Evolutionary conservation across 2,113 vertebrate species (phyloP).

Genomic region (Bolborhynchus lineola): DNA sequence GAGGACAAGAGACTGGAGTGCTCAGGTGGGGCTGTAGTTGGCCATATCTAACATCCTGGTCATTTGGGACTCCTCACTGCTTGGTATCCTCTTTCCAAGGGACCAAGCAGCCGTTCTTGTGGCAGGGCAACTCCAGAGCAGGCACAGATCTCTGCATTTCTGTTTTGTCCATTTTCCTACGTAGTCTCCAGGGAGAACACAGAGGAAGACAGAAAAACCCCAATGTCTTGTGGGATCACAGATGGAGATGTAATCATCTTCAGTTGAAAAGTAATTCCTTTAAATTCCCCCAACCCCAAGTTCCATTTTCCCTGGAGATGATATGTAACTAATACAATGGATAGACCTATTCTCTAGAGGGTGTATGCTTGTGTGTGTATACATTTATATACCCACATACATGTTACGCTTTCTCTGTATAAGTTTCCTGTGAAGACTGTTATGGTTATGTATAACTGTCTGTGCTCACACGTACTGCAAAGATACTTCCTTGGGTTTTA

Average conservation of each 20-base stretch:
- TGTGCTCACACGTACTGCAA: neutral
- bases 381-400: neutral
- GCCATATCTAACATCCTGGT: fast-evolving
- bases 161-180: neutral
- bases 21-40: neutral
- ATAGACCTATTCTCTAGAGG: neutral
- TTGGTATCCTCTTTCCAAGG: fast-evolving
- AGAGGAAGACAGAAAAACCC: neutral
- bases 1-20: neutral
- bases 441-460: neutral
- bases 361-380: neutral
- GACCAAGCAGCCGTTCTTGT: neutral
- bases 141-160: constrained; percentile 1
- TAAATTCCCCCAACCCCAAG: neutral
- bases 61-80: fast-evolving
- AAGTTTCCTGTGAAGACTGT: neutral
- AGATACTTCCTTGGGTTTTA: constrained; percentile 4
- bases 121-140: neutral
- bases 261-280: constrained; percentile 9
- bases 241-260: neutral
- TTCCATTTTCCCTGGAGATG: neutral
- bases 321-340: neutral
- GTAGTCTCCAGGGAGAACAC: neutral
- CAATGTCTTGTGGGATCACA: neutral
- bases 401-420: neutral